phyloP scores from a whole-genome alignment of 2,888 invertebrate species.

The Tetramorium bicarinatum region DNA sequence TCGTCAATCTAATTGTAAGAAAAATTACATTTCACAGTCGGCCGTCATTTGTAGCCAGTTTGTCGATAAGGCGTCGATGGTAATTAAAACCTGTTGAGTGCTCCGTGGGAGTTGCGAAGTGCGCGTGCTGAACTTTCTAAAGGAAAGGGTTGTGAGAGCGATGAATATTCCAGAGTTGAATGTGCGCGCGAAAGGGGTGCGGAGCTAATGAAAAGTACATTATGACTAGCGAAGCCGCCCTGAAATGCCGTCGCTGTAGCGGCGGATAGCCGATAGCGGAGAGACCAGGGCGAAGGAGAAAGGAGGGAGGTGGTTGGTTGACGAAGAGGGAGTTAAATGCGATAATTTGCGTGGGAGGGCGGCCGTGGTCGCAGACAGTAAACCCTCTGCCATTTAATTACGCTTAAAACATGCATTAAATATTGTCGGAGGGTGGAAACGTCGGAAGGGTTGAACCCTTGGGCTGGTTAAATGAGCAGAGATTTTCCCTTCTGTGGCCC shows the following conservation, averaged over 20 bases:
- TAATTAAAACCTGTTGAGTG: constrained; percentile 85
- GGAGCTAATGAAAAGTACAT: constrained; percentile 85
- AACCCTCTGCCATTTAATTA: constrained; percentile 85
- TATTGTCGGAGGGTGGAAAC: constrained; percentile 84
- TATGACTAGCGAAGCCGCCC: constrained; percentile 76
- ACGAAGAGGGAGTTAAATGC: constrained; percentile 81
- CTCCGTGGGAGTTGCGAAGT: constrained; percentile 66
- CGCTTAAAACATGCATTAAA: constrained; percentile 86
- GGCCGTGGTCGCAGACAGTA: constrained; percentile 77
- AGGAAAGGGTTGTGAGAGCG: constrained; percentile 81
- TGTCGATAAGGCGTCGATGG: constrained; percentile 62
- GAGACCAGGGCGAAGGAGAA: constrained; percentile 54
- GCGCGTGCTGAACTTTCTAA: constrained; percentile 72
- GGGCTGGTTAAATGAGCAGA: constrained; percentile 80
- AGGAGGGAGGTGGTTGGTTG: constrained; percentile 51
- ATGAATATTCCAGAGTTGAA: constrained; percentile 84
- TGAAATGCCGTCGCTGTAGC: constrained; percentile 46
- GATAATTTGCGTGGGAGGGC: constrained; percentile 85
- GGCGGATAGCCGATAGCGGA: constrained; percentile 65
- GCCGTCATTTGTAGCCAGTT: constrained; percentile 12
- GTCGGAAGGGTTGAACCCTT: constrained; percentile 82
- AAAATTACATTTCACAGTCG: constrained; percentile 5
- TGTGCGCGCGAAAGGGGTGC: constrained; percentile 79
- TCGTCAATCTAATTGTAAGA: no score
- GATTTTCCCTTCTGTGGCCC: constrained; percentile 75